Evolutionary conservation across 2,888 invertebrate species (phyloP).

Genomic region (Entomobrya proxima): DNA sequence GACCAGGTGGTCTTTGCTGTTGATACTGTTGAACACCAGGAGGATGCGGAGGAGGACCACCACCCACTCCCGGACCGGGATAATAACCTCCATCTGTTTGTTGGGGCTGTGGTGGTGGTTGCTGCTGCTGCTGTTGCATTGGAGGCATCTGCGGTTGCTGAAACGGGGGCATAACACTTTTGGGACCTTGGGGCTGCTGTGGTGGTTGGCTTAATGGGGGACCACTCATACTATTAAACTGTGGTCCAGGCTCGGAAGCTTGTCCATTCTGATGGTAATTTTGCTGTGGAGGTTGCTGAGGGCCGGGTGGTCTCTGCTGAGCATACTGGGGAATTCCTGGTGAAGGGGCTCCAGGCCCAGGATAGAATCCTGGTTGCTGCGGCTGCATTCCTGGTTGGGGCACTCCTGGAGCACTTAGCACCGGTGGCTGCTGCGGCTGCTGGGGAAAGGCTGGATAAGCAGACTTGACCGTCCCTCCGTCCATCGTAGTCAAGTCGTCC

Average conservation of each 20-base stretch:
- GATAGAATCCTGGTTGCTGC: background rate
- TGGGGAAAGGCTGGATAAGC: conserved; percentile 63
- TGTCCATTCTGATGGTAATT: too few species aligned
- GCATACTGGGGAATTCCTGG: too few species aligned
- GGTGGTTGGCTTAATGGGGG: too few species aligned
- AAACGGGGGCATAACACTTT: too few species aligned
- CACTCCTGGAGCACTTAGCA: background rate
- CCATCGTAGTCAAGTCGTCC: too few species aligned
- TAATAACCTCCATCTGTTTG: conserved; percentile 64
- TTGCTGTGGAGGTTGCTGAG: too few species aligned
- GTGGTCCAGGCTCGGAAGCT: too few species aligned
- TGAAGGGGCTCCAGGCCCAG: too few species aligned
- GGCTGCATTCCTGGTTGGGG: background rate
- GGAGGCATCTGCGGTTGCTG: conserved; percentile 56
- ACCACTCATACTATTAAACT: too few species aligned
- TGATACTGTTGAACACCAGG: conserved; percentile 48
- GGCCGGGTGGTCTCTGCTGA: too few species aligned
- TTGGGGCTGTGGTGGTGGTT: conserved; percentile 63
- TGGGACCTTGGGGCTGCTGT: conserved; percentile 59
- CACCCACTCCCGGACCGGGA: background rate
- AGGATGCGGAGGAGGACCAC: conserved; percentile 24
- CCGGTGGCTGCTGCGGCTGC: conserved; percentile 26
- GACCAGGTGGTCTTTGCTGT: conserved; percentile 40
- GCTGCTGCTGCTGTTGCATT: conserved; percentile 56
- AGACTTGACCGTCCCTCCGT: conserved; percentile 28